phyloP scores from a whole-genome alignment of 2,888 invertebrate species.

The Sicus ferrugineus region DNA sequence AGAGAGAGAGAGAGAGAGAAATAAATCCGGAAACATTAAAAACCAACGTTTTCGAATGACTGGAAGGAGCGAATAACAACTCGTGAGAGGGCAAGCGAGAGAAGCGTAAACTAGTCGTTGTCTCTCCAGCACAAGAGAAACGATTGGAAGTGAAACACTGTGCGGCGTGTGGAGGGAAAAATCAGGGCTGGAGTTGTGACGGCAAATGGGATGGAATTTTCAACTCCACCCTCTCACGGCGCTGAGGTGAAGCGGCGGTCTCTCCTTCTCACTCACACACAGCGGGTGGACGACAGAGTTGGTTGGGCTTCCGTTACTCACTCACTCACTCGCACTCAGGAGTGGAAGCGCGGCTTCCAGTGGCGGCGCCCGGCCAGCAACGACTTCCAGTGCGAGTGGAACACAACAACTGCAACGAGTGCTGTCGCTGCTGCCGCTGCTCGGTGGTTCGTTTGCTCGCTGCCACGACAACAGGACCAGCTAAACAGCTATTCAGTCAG shows the following conservation, averaged over 20 bases:
- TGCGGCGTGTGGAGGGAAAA: too few relatives aligned
- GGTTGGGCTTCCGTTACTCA: background rate
- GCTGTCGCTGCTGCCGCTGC: background rate
- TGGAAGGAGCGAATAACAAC: too few relatives aligned
- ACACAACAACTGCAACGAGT: background rate
- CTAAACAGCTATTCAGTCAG: background rate
- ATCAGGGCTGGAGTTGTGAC: background rate
- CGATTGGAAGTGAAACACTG: constrained; percentile 34
- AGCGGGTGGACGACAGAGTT: background rate
- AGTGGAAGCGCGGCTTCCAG: background rate
- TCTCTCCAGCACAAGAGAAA: background rate
- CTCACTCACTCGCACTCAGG: background rate
- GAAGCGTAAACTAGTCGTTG: too few relatives aligned
- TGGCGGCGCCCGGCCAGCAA: background rate
- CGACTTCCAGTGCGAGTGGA: background rate
- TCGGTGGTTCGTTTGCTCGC: background rate
- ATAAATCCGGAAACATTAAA: too few relatives aligned
- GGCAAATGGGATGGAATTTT: background rate
- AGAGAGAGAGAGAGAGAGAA: background rate
- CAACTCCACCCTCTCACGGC: background rate
- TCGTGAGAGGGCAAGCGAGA: constrained; percentile 6
- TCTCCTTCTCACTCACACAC: background rate
- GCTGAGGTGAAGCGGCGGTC: background rate
- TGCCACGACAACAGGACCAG: background rate
- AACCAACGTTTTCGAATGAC: too few relatives aligned